Percentiles rank a stretch among this genome's conserved stretches.
These are phyloP conservation scores for Cynodonichthys magdalenae DNA, from an alignment of 2,797 vertebrate species.

Conservation along the genomic window DNA sequence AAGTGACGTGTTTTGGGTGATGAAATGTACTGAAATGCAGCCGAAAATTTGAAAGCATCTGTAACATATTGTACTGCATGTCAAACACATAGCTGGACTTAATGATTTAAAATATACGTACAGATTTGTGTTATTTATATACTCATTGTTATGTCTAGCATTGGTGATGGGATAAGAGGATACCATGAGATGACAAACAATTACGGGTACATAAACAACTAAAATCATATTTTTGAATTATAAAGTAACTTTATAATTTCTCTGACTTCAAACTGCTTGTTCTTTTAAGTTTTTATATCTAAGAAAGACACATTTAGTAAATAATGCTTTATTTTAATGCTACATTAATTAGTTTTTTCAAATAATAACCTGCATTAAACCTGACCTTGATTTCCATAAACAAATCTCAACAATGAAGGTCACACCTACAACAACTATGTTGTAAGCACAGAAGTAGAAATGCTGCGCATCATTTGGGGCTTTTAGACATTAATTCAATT, in stretches of 20 bases:
- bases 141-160: background rate
- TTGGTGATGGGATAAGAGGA: background rate
- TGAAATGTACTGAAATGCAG: background rate
- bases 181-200: too few species aligned
- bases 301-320: too few species aligned
- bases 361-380: too few species aligned
- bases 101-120: background rate
- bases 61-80: background rate
- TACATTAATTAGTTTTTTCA: too few species aligned
- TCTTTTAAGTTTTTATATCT: too few species aligned
- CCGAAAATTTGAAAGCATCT: background rate
- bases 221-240: too few species aligned
- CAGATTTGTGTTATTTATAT: background rate
- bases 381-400: background rate
- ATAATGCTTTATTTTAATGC: too few species aligned
- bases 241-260: background rate
- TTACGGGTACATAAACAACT: too few species aligned
- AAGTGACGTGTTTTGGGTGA: background rate
- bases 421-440: background rate
- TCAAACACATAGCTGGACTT: background rate
- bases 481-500: background rate
- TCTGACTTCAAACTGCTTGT: background rate
- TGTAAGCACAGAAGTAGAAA: background rate
- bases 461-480: background rate
- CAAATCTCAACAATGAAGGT: background rate